Conservation (phyloP, 2,113 vertebrate genomes). For the Struthio camelus region DNA sequence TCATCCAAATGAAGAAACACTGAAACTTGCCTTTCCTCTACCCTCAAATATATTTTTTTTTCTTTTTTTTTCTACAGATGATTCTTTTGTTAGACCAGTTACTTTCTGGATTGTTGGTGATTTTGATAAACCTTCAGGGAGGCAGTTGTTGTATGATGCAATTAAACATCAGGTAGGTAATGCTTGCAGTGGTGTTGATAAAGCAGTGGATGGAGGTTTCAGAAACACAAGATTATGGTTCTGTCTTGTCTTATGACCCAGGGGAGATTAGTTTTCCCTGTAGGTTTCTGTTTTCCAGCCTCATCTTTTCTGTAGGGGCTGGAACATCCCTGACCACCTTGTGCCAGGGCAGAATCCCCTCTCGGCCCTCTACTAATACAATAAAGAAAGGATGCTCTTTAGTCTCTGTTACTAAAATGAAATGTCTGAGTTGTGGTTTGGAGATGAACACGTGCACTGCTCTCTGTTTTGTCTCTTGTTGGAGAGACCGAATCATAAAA, state of each 20-base stretch:
- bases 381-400: neutral
- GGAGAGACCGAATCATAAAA: neutral
- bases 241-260: neutral
- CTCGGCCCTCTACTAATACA: neutral
- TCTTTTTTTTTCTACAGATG: constrained; percentile 80
- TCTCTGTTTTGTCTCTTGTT: neutral
- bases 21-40: neutral
- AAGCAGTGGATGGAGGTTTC: neutral
- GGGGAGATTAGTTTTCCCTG: neutral
- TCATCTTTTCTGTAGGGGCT: neutral
- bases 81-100: constrained; percentile 92
- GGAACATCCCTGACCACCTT: neutral
- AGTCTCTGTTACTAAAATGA: neutral
- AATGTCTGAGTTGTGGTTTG: neutral
- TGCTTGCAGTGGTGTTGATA: neutral
- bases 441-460: neutral
- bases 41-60: neutral
- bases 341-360: neutral
- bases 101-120: constrained; percentile 98
- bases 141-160: constrained; percentile 93
- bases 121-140: constrained; percentile 90
- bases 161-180: constrained; percentile 91
- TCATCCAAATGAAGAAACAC: neutral
- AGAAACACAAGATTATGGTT: neutral
- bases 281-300: neutral